These are phyloP conservation scores for Natator depressus DNA, from an alignment of 2,113 vertebrate genomes.

Conservation along the genomic window DNA sequence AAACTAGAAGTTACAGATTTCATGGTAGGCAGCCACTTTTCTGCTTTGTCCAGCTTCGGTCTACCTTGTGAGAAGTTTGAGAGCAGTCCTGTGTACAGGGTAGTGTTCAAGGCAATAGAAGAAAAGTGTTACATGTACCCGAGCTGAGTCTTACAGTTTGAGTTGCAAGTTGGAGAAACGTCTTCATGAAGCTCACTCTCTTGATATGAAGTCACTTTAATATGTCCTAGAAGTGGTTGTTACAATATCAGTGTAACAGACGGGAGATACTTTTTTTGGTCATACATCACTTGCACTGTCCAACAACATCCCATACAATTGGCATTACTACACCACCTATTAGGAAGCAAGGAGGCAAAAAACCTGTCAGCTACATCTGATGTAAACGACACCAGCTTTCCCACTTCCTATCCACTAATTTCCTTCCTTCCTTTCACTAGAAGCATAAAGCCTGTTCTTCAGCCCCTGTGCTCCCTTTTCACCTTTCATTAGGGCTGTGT, in stretches of 20 bases:
- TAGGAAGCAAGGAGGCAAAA: background rate
- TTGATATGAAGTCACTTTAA: background rate
- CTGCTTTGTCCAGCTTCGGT: background rate
- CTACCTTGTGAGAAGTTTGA: accelerated
- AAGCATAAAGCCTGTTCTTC: background rate
- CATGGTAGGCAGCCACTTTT: background rate
- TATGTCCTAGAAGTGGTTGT: background rate
- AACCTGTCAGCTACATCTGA: background rate
- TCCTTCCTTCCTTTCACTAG: background rate
- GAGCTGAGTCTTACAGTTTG: accelerated
- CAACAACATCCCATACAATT: background rate
- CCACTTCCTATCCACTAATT: background rate
- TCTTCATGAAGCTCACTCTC: background rate
- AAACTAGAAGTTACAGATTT: no score
- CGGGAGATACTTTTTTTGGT: no score
- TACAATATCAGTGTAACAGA: no score
- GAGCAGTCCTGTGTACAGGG: background rate
- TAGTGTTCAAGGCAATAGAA: background rate
- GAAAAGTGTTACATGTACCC: background rate
- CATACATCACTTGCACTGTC: background rate
- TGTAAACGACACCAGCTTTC: background rate
- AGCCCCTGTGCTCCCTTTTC: background rate
- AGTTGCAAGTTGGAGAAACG: background rate
- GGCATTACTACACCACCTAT: background rate
- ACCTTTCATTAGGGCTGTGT: background rate